Evolutionary conservation across 2,113 vertebrate species (phyloP), one percentile per base, ranked within the genome.

Genomic region (Pachycephala philippinensis): DNA sequence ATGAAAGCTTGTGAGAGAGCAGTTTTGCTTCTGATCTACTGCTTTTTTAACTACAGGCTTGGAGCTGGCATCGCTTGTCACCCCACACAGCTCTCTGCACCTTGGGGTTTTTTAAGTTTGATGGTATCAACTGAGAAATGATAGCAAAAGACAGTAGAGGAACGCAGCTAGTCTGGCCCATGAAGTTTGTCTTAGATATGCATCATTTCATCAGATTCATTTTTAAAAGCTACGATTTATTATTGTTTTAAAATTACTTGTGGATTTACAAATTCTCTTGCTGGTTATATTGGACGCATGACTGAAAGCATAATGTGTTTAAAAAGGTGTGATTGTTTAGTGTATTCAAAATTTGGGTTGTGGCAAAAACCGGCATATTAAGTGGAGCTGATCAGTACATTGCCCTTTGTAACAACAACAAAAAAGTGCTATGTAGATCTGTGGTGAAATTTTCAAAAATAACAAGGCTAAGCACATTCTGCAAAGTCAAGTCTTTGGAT

Each of bases 201-300:
- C 40, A 77, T 33, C 8, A 10, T 19, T 84, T 56, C 0, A 30
- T 44, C 0, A 1, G 27, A 26, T 24, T 31, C 0, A 5, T 52
- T 92, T 92, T 35, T 35, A 23, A 24, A 66, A 64, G 7, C 13
- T 37, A 9, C 4, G 10, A 4, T 59, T 16, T 22, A 17, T 30
- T 69, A 15, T 11, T 42, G 30, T 30, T 71, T 86, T 28, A 82
- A 50, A 91, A 61, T 39, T 35, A 44, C 23, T 53, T 79, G 9
- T 30, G 13, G 7, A 45, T 68, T 71, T 78, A 14, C 12, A 59
- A 59, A 64, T 45, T 61, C 6, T 78, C 26, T 44, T 74, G 33
- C 20, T 63, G 23, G 2, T 30, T 64, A 4, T 49, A 65, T 22
- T 57, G 12, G 47, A 31, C 24, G 23, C 27, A 11, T 9, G 14